Evolutionary conservation across 2,797 vertebrate species (phyloP), one percentile per base, ranked within the genome.

Genomic region (Ceyx erithaca): DNA sequence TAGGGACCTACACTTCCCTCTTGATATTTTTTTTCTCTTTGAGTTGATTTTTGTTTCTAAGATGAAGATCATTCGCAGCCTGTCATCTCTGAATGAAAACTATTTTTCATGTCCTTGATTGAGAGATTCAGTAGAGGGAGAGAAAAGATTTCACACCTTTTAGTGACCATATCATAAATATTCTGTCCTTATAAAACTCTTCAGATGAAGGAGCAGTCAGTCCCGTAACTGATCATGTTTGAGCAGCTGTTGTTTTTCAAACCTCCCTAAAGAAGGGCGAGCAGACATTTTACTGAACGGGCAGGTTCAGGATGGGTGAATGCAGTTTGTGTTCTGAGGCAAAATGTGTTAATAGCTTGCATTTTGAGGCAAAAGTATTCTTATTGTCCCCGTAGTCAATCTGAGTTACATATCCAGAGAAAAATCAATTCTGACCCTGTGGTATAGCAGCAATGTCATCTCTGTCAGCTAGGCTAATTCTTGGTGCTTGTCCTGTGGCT

Each of bases 71-170:
- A 41, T 83, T 92, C 52, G 89, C 63, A 85, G 67, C 48, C 73
- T 90, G 18, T 87, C 10, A 1, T 68, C 75, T 80, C 26, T 75
- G 48, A 45, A 40, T 59, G 22, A 59, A 64, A 76, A 35, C 54
- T 4, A 33, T 61, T 79, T 83, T 72, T 80, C 13, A 15, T 45
- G n/a, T 63, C 70, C 31, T 86, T 78, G 15, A 68, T 35, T 69
- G 83, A 91, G 45, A 12, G 73, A 61, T 23, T 21, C 48, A 46
- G 49, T 58, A 80, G 76, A 89, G 37, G 40, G 59, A 93, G 72
- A 90, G 49, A 79, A 82, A 71, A 87, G 51, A 89, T 91, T 91
- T 85, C 15, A 14, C 14, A 25, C 35, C 28, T 90, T 87, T 85
- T 82, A 54, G 69, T 80, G 86, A 59, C 48, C 20, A 3, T 80